Conservation (phyloP, 2,888 invertebrate species). For the Glyphotaelius pellucidus region DNA sequence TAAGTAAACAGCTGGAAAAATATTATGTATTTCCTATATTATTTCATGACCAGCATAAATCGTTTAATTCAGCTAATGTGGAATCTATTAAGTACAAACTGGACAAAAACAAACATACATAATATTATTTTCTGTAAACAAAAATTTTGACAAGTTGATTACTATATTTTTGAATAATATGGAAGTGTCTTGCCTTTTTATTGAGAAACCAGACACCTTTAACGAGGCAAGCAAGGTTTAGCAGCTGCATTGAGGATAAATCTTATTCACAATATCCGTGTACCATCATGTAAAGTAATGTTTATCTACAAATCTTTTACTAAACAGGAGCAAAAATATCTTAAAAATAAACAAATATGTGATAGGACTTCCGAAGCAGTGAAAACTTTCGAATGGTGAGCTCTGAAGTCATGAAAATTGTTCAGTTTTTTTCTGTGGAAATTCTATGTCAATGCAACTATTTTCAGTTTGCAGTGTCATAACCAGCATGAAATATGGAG, state of each 20-base stretch:
- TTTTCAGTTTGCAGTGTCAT: no score
- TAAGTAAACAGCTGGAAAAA: background rate
- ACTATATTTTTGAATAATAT: background rate
- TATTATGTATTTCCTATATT: background rate
- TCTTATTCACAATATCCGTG: background rate
- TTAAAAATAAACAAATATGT: background rate
- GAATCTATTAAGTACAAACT: background rate
- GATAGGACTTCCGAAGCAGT: background rate
- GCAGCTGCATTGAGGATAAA: background rate
- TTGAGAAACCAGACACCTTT: background rate
- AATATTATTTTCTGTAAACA: no score
- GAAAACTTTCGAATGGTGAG: background rate
- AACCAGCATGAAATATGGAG: background rate
- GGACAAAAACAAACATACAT: background rate
- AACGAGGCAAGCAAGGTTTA: background rate
- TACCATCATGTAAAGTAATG: background rate
- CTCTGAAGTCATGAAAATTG: background rate
- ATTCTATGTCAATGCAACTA: no score
- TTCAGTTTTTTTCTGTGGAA: no score
- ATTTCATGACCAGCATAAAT: background rate
- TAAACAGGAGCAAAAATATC: background rate
- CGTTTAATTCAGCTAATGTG: background rate
- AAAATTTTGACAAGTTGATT: no score
- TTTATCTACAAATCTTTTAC: background rate
- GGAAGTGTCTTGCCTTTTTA: background rate